Base-by-base conservation (phyloP, 2,113 vertebrate species). In the Gnathochromis pfefferi region DNA sequence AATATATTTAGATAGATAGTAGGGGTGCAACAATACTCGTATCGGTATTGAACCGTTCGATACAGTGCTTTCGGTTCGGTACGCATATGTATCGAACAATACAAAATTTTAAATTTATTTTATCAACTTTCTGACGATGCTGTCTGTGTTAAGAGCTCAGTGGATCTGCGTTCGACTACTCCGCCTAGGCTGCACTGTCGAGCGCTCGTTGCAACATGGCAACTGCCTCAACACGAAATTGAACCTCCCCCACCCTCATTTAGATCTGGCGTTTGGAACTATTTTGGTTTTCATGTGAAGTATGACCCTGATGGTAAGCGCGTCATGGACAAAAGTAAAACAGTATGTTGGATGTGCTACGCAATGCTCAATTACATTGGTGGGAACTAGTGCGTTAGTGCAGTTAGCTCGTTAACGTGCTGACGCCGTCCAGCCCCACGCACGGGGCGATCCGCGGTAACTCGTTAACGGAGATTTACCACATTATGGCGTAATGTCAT, bases 401-500 rank as follows among this genome's bases (percentile, higher is more conserved):
- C 47, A 19, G 47, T 19, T 49, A 0, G 47, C 47, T 49, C 0
- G 2, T 49, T 17, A 49, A 17, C 2, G 4, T 49, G 16, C 0
- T 17, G 16, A 49, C 16, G 7, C 4, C 3, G 7, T 49, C 7
- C 7, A 49, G 17, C 47, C 47, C 17, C 47, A 49, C 0, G 1
- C 47, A 49, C 3, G 7, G 16, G 47, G 47, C 7, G 7, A 49
- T 19, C 1, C 1, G 4, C 2, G 7, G 7, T 35, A 35, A 4
- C 1, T 35, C 33, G 33, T 35, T 35, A 35, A 35, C 3, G 33
- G 33, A 35, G 33, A 35, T 35, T 35, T 35, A 7, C 33, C 7
- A 1, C 33, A 1, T 35, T 35, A 35, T 35, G 33, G 33, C 7
- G 33, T 35, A 35, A 35, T 8, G 33, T 35, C 33, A 35, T 35